Percentiles rank a stretch among this genome's conserved stretches.
Evolutionary conservation across 2,797 vertebrate species (phyloP).

Genomic region (Gymnothorax javanicus): DNA sequence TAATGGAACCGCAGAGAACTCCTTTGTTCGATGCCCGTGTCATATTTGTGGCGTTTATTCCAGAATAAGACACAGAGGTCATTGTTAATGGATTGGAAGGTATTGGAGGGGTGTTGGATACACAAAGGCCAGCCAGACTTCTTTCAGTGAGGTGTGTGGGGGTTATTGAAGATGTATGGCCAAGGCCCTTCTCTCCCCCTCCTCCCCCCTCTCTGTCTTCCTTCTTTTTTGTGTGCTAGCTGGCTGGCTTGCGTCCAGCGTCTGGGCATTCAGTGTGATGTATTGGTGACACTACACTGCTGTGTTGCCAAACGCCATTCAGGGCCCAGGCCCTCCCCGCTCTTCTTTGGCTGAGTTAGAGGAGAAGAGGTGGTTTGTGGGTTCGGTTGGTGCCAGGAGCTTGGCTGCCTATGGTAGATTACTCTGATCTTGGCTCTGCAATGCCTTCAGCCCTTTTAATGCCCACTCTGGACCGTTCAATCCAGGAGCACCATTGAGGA

Average conservation of each 20-base stretch:
- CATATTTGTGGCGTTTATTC: background rate
- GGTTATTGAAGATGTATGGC: slow-evolving; percentile 1
- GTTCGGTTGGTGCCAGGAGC: background rate
- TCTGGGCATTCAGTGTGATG: background rate
- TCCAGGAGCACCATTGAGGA: background rate
- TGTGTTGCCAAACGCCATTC: slow-evolving; percentile 4
- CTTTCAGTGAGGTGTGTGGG: background rate
- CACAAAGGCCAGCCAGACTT: background rate
- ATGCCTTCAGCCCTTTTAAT: background rate
- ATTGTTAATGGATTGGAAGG: background rate
- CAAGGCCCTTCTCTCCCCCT: background rate
- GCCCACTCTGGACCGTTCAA: background rate
- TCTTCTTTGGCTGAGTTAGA: background rate
- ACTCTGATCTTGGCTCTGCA: background rate
- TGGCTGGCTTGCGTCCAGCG: background rate
- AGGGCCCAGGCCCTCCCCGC: background rate
- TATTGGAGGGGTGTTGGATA: background rate
- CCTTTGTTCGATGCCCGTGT: background rate
- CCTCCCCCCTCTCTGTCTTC: background rate
- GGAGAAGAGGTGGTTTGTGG: slow-evolving; percentile 2
- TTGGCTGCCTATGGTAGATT: background rate
- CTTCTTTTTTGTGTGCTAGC: background rate
- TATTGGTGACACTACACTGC: slow-evolving; percentile 14
- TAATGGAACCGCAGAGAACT: background rate
- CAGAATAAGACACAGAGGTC: background rate